phyloP scores from a whole-genome alignment of 2,113 vertebrate genomes.

The Indicator indicator region DNA sequence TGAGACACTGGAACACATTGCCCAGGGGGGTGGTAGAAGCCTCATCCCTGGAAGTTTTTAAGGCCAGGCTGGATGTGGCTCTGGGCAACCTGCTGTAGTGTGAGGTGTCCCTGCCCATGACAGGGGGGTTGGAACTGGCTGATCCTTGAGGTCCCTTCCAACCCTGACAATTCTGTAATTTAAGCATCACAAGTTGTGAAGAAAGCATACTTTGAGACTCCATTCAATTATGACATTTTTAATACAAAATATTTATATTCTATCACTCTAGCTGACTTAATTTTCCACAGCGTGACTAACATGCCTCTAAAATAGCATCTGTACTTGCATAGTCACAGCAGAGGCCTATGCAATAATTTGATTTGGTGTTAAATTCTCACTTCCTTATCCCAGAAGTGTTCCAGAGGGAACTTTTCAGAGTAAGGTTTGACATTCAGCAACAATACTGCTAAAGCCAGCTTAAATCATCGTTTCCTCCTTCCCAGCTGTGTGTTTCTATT shows the following conservation, averaged over 20 bases:
- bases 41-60: no score
- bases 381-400: neutral
- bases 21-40: no score
- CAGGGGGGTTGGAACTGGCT: no score
- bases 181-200: neutral
- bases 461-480: slow-evolving; percentile 39
- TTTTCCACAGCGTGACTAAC: neutral
- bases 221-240: neutral
- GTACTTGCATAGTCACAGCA: neutral
- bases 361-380: neutral
- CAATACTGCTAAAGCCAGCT: slow-evolving; percentile 8
- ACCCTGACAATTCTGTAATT: no score
- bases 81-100: no score
- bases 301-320: neutral
- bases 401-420: neutral
- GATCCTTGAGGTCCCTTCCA: no score
- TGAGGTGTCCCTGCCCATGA: no score
- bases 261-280: neutral
- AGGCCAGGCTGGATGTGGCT: no score
- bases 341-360: neutral
- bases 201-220: neutral
- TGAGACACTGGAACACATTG: no score
- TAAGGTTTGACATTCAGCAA: neutral
- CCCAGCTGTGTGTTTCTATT: slow-evolving; percentile 64
- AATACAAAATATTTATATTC: neutral